Evolutionary conservation across 2,113 vertebrate species (phyloP).

Genomic region (Empidonax traillii): DNA sequence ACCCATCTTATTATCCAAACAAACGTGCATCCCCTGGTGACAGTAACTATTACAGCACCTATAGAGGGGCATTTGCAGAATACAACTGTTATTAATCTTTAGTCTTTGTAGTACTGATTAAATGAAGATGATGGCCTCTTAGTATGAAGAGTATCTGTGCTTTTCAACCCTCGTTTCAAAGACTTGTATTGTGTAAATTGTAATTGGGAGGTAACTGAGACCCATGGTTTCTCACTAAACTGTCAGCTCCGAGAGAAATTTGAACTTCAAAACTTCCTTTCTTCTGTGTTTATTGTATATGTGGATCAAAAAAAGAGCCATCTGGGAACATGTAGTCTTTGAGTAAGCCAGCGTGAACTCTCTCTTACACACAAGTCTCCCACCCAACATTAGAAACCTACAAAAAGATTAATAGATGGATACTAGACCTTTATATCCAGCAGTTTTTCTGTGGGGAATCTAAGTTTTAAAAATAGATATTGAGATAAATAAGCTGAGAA

Average conservation of each 20-base stretch:
- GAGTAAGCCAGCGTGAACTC: constrained; percentile 22
- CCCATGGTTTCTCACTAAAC: not conserved
- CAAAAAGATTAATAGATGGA: constrained; percentile 36
- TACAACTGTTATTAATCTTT: not conserved
- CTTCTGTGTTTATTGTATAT: constrained; percentile 50
- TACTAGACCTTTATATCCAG: not conserved
- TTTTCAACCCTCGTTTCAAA: constrained; percentile 7
- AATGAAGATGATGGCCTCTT: constrained; percentile 2
- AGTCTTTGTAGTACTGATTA: constrained; percentile 38
- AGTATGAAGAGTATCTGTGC: not conserved
- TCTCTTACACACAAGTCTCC: not conserved
- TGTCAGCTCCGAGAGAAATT: not conserved
- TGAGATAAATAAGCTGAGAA: not conserved
- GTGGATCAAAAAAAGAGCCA: constrained; percentile 23
- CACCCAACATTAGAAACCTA: constrained; percentile 13
- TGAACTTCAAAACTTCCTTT: constrained; percentile 53
- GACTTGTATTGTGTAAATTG: constrained; percentile 38
- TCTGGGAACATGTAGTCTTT: constrained; percentile 8
- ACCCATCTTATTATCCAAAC: not conserved
- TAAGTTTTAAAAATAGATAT: constrained; percentile 32
- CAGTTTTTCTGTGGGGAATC: not conserved
- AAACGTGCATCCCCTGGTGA: not conserved
- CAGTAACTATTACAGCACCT: not conserved
- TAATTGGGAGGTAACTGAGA: constrained; percentile 28
- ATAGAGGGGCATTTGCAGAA: not conserved